Conservation (phyloP, 2,113 vertebrate species). For the Oryzias melastigma region DNA sequence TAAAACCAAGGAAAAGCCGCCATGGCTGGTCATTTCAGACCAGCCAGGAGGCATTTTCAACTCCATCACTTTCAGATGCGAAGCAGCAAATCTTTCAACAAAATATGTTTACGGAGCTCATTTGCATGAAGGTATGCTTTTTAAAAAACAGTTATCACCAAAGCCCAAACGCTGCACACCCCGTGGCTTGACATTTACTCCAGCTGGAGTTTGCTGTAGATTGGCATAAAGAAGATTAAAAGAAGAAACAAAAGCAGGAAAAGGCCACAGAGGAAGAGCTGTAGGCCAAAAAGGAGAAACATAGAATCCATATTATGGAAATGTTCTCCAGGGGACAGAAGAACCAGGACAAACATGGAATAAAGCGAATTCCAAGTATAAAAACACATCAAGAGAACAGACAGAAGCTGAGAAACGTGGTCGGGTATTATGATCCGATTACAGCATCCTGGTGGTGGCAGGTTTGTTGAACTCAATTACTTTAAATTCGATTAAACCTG, state of each 20-base stretch:
- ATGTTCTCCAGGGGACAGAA: background rate
- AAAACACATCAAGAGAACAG: too few species aligned
- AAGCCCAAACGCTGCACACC: background rate
- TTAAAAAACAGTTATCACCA: background rate
- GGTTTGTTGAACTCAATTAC: conserved; percentile 37
- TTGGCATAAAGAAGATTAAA: background rate
- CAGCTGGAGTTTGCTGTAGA: background rate
- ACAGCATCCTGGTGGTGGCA: conserved; percentile 14
- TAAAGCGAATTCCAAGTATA: background rate
- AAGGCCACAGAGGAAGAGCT: background rate
- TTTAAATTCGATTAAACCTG: conserved; percentile 33
- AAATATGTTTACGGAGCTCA: too few species aligned
- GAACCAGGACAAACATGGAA: background rate
- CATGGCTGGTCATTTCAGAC: too few species aligned
- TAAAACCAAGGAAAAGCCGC: too few species aligned
- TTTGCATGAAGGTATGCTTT: too few species aligned
- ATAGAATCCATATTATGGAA: rapidly evolving
- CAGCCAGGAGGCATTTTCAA: too few species aligned
- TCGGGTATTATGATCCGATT: conserved; percentile 8
- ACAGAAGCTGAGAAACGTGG: conserved; percentile 2
- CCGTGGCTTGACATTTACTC: background rate
- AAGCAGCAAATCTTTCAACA: too few species aligned
- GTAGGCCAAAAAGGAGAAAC: background rate
- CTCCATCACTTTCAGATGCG: too few species aligned
- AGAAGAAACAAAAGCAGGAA: background rate